These are phyloP conservation scores for Poeciliopsis occidentalis DNA, from an alignment of 2,113 vertebrate genomes.

Conservation along the genomic window DNA sequence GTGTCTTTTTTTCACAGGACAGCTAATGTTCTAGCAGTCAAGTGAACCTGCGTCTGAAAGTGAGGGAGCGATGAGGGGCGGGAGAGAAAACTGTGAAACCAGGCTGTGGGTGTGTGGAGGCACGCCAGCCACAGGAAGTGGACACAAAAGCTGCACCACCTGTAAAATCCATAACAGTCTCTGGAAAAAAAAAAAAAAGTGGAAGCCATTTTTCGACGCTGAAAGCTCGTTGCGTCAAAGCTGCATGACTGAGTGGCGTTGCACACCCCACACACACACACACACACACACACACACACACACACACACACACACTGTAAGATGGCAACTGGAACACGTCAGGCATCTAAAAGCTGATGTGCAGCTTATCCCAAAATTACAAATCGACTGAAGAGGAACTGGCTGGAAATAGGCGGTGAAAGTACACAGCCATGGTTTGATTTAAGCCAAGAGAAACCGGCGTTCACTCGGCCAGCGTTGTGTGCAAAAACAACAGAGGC, in stretches of 20 bases:
- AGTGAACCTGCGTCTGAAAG: conserved; percentile 61
- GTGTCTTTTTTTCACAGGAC: conserved; percentile 51
- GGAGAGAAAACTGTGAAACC: conserved; percentile 69
- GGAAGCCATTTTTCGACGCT: background rate
- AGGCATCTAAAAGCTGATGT: conserved; percentile 14
- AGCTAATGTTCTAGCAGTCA: conserved; percentile 56
- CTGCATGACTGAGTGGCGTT: background rate
- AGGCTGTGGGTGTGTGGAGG: conserved; percentile 68
- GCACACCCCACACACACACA: too few species aligned
- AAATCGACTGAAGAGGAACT: conserved; percentile 29
- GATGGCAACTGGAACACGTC: conserved; percentile 11
- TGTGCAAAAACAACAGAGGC: conserved; percentile 12
- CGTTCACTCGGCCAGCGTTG: background rate
- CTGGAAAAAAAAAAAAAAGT: background rate
- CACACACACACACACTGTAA: background rate
- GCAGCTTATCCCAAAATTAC: conserved; percentile 17
- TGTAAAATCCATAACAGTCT: conserved; percentile 28
- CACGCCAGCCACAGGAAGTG: conserved; percentile 48
- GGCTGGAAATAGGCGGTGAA: conserved; percentile 22
- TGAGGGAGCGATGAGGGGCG: conserved; percentile 65
- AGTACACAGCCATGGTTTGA: conserved; percentile 33
- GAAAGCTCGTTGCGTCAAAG: background rate
- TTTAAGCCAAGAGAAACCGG: conserved; percentile 14
- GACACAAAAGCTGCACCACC: conserved; percentile 53
- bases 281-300: too few species aligned